Percentiles rank a stretch among this genome's conserved stretches.
phyloP scores from a whole-genome alignment of 2,888 invertebrate genomes.

The Pollenia angustigena region DNA sequence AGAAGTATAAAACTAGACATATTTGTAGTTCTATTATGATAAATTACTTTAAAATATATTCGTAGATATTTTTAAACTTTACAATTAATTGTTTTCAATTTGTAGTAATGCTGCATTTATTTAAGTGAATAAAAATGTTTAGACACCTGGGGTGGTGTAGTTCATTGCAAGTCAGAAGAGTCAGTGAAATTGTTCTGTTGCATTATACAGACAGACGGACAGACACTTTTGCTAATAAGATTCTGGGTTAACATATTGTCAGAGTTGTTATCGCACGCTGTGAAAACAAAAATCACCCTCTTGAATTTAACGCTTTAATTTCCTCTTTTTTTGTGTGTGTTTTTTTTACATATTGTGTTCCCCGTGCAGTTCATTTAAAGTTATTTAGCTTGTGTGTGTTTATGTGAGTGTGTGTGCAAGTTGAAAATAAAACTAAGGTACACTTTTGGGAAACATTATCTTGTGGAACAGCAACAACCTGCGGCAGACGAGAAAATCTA shows the following conservation, averaged over 20 bases:
- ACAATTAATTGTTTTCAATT: not conserved
- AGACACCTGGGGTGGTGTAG: slow-evolving; percentile 9
- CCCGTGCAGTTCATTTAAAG: slow-evolving; percentile 77
- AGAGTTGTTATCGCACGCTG: slow-evolving; percentile 74
- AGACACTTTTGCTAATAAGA: slow-evolving; percentile 72
- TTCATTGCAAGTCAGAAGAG: slow-evolving; percentile 52
- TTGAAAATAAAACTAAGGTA: slow-evolving; percentile 76
- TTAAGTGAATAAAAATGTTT: slow-evolving; percentile 20
- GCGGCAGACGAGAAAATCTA: slow-evolving; percentile 58
- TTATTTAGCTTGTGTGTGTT: too few relatives aligned
- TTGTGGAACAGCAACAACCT: slow-evolving; percentile 38
- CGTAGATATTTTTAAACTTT: not conserved
- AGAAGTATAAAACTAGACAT: too few relatives aligned
- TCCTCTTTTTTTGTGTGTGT: slow-evolving; percentile 73
- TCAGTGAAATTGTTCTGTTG: slow-evolving; percentile 38
- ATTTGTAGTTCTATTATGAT: too few relatives aligned
- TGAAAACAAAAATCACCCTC: slow-evolving; percentile 74
- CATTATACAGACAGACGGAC: not conserved
- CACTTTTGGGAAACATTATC: slow-evolving; percentile 82
- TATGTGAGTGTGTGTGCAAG: slow-evolving; percentile 41
- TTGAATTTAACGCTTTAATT: slow-evolving; percentile 76
- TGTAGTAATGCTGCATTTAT: slow-evolving; percentile 6
- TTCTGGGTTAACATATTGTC: slow-evolving; percentile 84
- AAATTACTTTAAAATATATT: too few relatives aligned
- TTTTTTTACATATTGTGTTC: slow-evolving; percentile 79